These are phyloP conservation scores for Tinea semifulvella DNA, from an alignment of 2,888 invertebrate genomes.

Conservation along the genomic window DNA sequence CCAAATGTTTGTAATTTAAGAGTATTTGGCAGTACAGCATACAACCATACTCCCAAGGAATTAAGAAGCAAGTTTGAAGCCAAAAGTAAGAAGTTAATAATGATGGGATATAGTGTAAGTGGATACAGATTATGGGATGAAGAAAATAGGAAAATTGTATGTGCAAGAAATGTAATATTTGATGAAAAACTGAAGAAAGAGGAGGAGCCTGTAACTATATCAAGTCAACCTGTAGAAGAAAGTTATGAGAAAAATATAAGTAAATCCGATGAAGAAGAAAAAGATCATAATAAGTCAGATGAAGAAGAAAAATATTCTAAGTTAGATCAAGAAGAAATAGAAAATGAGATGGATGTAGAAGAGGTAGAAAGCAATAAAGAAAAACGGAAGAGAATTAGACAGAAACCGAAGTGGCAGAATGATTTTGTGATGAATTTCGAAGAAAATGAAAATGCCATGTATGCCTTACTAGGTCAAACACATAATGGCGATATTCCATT, in stretches of 20 bases:
- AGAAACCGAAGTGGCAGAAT: constrained; percentile 4
- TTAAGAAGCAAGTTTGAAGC: constrained; percentile 14
- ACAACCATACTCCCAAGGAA: constrained; percentile 19
- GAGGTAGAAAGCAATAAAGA: background rate
- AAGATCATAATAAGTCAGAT: background rate
- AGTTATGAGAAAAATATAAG: too few species aligned
- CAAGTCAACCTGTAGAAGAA: too few species aligned
- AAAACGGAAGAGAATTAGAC: background rate
- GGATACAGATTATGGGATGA: constrained; percentile 12
- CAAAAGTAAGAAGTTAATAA: constrained; percentile 11
- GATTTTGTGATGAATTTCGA: constrained; percentile 9
- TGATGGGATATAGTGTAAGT: constrained; percentile 10
- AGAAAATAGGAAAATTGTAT: background rate
- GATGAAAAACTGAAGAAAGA: too few species aligned
- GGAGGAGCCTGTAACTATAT: too few species aligned
- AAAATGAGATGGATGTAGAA: background rate
- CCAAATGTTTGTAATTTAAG: constrained; percentile 17
- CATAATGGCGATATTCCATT: too few species aligned
- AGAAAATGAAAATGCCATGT: too few species aligned
- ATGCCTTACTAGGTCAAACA: too few species aligned
- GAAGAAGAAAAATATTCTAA: background rate
- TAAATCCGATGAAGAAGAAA: background rate
- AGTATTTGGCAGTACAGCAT: constrained; percentile 21
- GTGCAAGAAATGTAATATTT: constrained; percentile 6
- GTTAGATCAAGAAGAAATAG: constrained; percentile 2